Evolutionary conservation across 2,113 vertebrate species (phyloP), one percentile per base, ranked within the genome.

Genomic region (Ondatra zibethicus): DNA sequence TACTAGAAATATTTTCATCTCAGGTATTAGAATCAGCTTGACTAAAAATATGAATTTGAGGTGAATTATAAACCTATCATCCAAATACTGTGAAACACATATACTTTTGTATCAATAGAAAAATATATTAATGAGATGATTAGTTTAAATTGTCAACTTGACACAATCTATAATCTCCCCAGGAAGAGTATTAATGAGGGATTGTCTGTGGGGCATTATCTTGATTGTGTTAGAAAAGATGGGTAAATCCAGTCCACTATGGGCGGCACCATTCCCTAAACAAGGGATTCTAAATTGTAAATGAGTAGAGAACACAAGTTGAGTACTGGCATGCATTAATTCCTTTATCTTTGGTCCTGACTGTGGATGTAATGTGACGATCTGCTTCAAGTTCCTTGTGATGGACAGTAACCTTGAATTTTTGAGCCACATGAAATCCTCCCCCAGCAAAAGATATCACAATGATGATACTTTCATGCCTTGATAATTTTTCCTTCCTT

Each of bases 1-100:
- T n/a, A 17, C 55, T 81, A 72, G 92, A 33, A 47, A 81, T 85
- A 47, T 63, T 93, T 96, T 75, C 58, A 81, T 92, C 55, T 93
- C 27, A 50, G 61, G 29, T 89, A 39, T 36, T 68, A 77, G 21
- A 80, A 47, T 80, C 33, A 63, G 21, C 61, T 89, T 91, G 39
- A 50, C 36, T 95, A 61, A 96, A 82, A 87, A 65, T 89, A 23
- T 66, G 45, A 91, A 14, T 55, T 65, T 92, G 29, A 85, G 10
- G 36, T 85, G 14, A 70, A 91, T 55, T 75, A 52, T 0, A 78
- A 80, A 76, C 39, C 68, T 65, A n/a, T 77, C 36, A 63, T 39
- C 2, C 39, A 95, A 36, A 45, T 66, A 8, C 2, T 52, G 3
- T 89, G 33, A 87, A 85, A 89, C 77, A 61, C 7, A 70, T 1